Conservation (phyloP, 2,797 vertebrate species). For the Leptatherina wallacei region DNA sequence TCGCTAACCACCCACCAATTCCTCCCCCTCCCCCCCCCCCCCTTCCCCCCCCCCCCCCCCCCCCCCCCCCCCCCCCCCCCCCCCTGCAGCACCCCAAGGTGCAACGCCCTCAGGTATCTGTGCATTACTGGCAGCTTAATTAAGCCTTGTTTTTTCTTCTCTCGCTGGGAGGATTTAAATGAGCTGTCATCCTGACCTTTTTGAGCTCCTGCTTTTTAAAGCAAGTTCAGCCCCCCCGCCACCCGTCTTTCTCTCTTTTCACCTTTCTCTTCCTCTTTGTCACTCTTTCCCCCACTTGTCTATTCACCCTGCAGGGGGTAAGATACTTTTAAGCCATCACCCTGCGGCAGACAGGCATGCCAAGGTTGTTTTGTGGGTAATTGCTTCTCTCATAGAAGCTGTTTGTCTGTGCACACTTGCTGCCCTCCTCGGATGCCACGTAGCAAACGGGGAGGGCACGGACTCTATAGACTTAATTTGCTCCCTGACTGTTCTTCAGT, state of each 20-base stretch:
- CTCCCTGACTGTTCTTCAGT: slow-evolving; percentile 77
- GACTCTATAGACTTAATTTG: slow-evolving; percentile 79
- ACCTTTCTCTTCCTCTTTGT: slow-evolving; percentile 73
- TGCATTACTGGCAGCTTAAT: slow-evolving; percentile 78
- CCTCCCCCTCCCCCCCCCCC: slow-evolving; percentile 5
- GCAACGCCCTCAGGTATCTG: slow-evolving; percentile 72
- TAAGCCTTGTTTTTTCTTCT: slow-evolving; percentile 75
- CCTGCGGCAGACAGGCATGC: slow-evolving; percentile 78
- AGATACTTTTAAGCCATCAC: slow-evolving; percentile 79
- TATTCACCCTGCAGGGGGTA: slow-evolving; percentile 65
- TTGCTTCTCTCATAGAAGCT: slow-evolving; percentile 79
- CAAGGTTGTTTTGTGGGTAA: slow-evolving; percentile 85
- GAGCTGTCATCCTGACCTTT: slow-evolving; percentile 87
- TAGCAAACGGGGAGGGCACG: slow-evolving; percentile 67
- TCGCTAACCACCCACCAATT: slow-evolving; percentile 35
- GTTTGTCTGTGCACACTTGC: slow-evolving; percentile 70
- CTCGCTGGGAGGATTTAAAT: slow-evolving; percentile 84
- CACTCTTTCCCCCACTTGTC: slow-evolving; percentile 74
- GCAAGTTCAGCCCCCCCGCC: slow-evolving; percentile 62
- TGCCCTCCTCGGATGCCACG: slow-evolving; percentile 65
- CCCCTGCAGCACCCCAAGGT: slow-evolving; percentile 69
- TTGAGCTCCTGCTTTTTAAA: slow-evolving; percentile 78
- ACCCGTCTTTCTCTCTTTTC: slow-evolving; percentile 63
- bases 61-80: slow-evolving; percentile 40
- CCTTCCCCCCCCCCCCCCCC: slow-evolving; percentile 39